Evolutionary conservation across 2,888 invertebrate species (phyloP).

Genomic region (Ryuthela nishihirai): DNA sequence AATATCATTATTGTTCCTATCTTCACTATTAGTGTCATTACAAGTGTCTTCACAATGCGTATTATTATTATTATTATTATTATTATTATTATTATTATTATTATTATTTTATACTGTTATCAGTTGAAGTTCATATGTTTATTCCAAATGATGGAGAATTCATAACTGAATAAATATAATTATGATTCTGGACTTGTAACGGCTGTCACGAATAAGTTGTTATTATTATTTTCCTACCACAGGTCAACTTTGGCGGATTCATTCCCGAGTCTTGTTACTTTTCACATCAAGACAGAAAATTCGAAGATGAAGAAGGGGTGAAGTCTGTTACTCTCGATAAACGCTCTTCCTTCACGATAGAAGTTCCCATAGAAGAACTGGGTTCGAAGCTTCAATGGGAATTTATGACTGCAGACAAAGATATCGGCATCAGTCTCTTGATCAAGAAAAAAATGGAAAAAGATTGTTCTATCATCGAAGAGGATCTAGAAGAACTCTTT

Average conservation of each 20-base stretch:
- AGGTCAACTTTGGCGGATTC: constrained; percentile 21
- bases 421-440: constrained; percentile 15
- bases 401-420: constrained; percentile 21
- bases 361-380: constrained; percentile 6
- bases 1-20: neutral
- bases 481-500: constrained; percentile 56
- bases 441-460: neutral
- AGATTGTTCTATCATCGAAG: too few relatives aligned
- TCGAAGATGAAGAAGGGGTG: constrained; percentile 15
- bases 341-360: neutral
- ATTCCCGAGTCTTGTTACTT: constrained; percentile 12
- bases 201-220: neutral
- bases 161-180: too few relatives aligned
- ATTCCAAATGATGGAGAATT: too few relatives aligned
- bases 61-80: neutral
- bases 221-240: neutral
- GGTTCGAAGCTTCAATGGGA: constrained; percentile 11
- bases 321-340: constrained; percentile 5
- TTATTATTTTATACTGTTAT: neutral
- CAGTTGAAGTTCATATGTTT: neutral
- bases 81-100: neutral
- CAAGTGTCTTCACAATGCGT: neutral
- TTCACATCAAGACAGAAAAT: neutral
- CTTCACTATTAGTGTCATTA: neutral
- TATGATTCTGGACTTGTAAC: neutral